These are phyloP conservation scores for Pardalotus punctatus DNA, from an alignment of 2,113 vertebrate genomes.

Conservation along the genomic window DNA sequence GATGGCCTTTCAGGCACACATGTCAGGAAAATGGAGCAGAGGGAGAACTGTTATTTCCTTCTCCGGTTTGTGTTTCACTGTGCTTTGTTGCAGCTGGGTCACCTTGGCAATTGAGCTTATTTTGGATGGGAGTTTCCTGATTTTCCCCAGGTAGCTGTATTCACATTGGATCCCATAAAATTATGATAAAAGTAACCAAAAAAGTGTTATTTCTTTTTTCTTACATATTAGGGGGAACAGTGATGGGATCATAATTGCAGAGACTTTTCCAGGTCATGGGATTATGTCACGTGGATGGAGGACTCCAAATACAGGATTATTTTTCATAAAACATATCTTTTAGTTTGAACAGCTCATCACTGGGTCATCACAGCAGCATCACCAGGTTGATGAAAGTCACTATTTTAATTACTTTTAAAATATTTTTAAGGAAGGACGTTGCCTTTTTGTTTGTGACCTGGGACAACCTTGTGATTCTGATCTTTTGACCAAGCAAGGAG, in stretches of 20 bases:
- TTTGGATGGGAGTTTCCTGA: not conserved
- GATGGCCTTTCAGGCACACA: not conserved
- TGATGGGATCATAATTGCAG: not conserved
- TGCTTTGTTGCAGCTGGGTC: not conserved
- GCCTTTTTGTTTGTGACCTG: not conserved
- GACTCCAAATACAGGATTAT: not conserved
- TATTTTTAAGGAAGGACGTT: not conserved
- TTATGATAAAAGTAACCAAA: not conserved
- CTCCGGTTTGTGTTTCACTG: not conserved
- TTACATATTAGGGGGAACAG: not conserved
- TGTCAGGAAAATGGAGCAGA: not conserved
- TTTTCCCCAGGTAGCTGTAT: not conserved
- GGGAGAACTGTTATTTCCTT: not conserved
- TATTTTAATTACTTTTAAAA: not conserved
- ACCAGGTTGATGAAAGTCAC: not conserved
- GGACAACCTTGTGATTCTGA: not conserved
- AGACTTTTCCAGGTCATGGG: not conserved
- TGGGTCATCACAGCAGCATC: too few species aligned
- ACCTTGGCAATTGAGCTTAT: not conserved
- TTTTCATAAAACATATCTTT: not conserved
- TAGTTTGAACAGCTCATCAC: not conserved
- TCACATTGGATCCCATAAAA: not conserved
- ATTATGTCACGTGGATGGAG: not conserved
- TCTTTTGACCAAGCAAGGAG: not conserved
- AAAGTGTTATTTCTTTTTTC: not conserved